These are phyloP conservation scores for Pterocles burchelli DNA, from an alignment of 2,113 vertebrate genomes.

Conservation along the genomic window DNA sequence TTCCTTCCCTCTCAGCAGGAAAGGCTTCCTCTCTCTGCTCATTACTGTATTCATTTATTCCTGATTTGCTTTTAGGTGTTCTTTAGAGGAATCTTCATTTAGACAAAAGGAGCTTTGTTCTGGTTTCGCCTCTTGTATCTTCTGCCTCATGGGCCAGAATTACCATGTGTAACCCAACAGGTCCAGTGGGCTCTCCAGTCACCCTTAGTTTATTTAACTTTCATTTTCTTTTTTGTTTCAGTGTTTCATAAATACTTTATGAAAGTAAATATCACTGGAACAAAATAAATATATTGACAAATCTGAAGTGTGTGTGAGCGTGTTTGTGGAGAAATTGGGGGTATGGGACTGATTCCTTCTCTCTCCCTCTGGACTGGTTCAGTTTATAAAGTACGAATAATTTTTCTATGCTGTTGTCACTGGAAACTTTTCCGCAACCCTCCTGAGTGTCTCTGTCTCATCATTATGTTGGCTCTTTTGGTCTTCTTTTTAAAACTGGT, in stretches of 20 bases:
- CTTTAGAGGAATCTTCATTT: not conserved
- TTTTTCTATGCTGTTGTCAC: not conserved
- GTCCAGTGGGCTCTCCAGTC: not conserved
- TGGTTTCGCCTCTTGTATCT: not conserved
- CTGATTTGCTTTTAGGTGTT: not conserved
- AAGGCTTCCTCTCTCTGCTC: conserved; percentile 27
- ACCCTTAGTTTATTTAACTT: not conserved
- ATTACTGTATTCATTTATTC: conserved; percentile 42
- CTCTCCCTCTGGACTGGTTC: not conserved
- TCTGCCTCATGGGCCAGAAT: not conserved
- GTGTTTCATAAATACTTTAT: not conserved
- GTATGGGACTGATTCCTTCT: not conserved
- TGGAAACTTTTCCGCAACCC: not conserved
- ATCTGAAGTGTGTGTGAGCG: not conserved
- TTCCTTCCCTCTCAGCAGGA: conserved; percentile 37
- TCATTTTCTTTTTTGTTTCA: not conserved
- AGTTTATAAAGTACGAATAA: not conserved
- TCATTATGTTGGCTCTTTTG: not conserved
- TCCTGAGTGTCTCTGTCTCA: not conserved
- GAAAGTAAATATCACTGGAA: not conserved
- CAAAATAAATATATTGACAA: not conserved
- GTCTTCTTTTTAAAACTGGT: not conserved
- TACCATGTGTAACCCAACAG: not conserved
- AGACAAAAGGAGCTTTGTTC: conserved; percentile 37
- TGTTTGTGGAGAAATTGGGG: not conserved